Evolutionary conservation across 2,888 invertebrate species (phyloP).

Genomic region (Hemithea aestivaria): DNA sequence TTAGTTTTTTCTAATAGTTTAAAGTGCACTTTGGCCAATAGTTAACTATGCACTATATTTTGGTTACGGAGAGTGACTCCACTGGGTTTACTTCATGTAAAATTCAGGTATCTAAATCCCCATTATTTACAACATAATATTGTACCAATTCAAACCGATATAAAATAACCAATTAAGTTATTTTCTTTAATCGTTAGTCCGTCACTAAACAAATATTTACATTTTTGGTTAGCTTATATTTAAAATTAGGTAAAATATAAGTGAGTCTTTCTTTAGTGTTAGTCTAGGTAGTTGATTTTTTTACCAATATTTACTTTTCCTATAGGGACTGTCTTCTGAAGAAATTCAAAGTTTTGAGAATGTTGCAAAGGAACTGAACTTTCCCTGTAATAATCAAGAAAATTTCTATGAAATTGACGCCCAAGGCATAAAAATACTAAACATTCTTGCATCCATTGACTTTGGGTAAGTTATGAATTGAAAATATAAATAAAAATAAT

Average conservation of each 20-base stretch:
- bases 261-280: too few species aligned
- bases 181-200: too few species aligned
- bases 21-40: conserved; percentile 62
- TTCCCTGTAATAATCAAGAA: conserved; percentile 37
- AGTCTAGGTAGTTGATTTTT: too few species aligned
- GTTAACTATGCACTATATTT: conserved; percentile 57
- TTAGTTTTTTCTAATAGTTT: neutral
- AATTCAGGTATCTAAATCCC: conserved; percentile 57
- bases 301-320: conserved; percentile 1
- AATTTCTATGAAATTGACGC: conserved; percentile 56
- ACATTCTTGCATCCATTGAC: conserved; percentile 41
- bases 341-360: conserved; percentile 37
- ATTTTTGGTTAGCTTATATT: too few species aligned
- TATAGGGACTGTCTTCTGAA: conserved; percentile 45
- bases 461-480: conserved; percentile 40
- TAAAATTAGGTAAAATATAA: too few species aligned
- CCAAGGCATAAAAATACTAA: conserved; percentile 50
- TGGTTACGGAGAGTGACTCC: conserved; percentile 58
- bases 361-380: conserved; percentile 33
- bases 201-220: too few species aligned
- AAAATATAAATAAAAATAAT: neutral
- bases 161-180: too few species aligned
- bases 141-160: too few species aligned
- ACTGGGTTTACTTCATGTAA: conserved; percentile 58
- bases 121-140: too few species aligned